Evolutionary conservation across 2,113 vertebrate genomes (phyloP).

Genomic region (Suncus etruscus): DNA sequence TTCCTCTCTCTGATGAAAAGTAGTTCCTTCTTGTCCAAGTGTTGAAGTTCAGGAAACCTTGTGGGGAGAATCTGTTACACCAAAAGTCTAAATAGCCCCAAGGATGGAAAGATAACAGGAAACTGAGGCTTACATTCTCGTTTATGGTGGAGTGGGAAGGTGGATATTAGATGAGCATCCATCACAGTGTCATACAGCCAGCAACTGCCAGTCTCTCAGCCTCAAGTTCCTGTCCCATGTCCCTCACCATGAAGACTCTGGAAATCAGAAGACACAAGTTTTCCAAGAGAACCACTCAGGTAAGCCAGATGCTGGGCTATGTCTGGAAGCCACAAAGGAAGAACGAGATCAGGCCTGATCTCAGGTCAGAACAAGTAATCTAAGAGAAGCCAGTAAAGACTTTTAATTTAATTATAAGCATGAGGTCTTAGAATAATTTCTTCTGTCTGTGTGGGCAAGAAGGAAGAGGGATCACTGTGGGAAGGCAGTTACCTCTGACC

Average conservation of each 20-base stretch:
- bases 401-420: neutral
- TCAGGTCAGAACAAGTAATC: neutral
- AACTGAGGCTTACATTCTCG: neutral
- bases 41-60: constrained; percentile 45
- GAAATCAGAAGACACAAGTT: neutral
- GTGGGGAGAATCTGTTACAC: constrained; percentile 4
- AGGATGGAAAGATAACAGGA: neutral
- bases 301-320: neutral
- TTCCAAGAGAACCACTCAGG: neutral
- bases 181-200: neutral
- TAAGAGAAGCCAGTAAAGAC: neutral
- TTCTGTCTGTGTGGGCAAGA: neutral
- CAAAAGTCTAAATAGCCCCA: neutral
- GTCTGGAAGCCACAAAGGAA: constrained; percentile 3
- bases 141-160: neutral
- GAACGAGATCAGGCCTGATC: neutral
- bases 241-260: neutral
- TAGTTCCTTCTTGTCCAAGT: constrained; percentile 19
- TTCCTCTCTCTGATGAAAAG: constrained; percentile 59
- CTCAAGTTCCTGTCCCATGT: neutral
- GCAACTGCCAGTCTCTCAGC: neutral
- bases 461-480: neutral
- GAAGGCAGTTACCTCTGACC: neutral
- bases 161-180: neutral
- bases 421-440: neutral